phyloP scores from a whole-genome alignment of 2,888 invertebrate genomes.

The Callinectes sapidus region DNA sequence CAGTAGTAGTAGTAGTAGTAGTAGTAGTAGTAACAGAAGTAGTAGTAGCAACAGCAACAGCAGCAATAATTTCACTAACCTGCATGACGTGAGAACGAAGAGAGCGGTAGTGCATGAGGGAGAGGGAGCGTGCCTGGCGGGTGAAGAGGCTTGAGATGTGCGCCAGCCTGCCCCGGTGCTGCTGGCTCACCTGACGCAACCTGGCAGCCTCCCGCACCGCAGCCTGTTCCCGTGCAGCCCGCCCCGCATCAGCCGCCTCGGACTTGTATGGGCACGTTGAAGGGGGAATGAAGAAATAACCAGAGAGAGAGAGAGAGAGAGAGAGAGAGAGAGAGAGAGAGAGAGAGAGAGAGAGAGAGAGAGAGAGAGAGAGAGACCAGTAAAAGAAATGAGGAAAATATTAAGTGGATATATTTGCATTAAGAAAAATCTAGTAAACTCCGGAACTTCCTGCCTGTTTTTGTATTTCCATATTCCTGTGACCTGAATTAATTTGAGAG shows the following conservation, averaged over 20 bases:
- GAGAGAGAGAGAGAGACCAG: neutral
- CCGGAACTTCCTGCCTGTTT: too few relatives aligned
- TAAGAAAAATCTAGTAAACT: too few relatives aligned
- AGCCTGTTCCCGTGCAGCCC: constrained; percentile 39
- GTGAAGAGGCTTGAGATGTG: constrained; percentile 38
- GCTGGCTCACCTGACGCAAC: constrained; percentile 45
- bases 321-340: constrained; percentile 20
- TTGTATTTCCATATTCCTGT: too few relatives aligned
- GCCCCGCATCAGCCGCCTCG: constrained; percentile 42
- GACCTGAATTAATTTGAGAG: too few relatives aligned
- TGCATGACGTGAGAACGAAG: constrained; percentile 51
- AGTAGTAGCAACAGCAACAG: neutral
- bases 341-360: constrained; percentile 8
- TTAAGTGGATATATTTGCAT: too few relatives aligned
- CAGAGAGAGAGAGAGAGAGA: neutral
- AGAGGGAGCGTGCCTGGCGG: constrained; percentile 42
- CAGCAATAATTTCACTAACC: neutral
- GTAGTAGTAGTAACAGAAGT: too few relatives aligned
- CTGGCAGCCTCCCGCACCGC: constrained; percentile 44
- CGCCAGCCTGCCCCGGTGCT: constrained; percentile 48
- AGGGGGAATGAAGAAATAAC: too few relatives aligned
- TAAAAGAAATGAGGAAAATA: too few relatives aligned
- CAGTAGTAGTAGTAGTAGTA: neutral
- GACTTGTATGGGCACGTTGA: neutral
- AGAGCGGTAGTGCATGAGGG: constrained; percentile 58